phyloP scores from a whole-genome alignment of 2,113 vertebrate species.

The Amazona guildingii region DNA sequence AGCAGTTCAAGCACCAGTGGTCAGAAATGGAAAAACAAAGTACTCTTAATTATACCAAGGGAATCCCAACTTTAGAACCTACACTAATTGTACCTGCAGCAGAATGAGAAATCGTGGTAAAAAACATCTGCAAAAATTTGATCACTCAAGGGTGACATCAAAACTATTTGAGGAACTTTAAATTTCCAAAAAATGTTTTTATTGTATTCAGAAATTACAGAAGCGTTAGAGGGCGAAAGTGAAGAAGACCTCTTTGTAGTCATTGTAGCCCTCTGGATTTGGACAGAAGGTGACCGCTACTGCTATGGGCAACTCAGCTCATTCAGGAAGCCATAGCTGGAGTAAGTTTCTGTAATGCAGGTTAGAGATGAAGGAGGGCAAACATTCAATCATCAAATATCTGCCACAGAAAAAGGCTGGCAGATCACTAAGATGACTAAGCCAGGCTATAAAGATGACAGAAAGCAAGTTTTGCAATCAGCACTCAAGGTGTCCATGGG shows the following conservation, averaged over 20 bases:
- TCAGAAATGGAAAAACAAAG: not conserved
- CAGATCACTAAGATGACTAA: not conserved
- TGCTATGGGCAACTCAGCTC: not conserved
- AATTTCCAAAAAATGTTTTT: not conserved
- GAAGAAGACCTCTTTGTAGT: not conserved
- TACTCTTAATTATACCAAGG: not conserved
- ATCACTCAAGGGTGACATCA: not conserved
- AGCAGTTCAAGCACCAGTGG: not conserved
- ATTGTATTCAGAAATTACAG: not conserved
- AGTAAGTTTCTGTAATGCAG: not conserved
- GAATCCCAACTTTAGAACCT: not conserved
- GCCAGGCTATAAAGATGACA: not conserved
- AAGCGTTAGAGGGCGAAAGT: not conserved
- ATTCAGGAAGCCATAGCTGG: not conserved
- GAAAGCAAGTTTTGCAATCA: not conserved
- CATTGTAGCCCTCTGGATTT: not conserved
- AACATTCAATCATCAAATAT: not conserved
- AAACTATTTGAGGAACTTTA: not conserved
- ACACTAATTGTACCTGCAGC: not conserved
- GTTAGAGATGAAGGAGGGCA: not conserved
- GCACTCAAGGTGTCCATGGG: not conserved
- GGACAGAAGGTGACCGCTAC: not conserved
- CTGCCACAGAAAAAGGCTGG: not conserved
- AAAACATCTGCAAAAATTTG: not conserved
- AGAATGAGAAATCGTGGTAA: not conserved